Percentiles rank a stretch among this genome's conserved stretches.
Evolutionary conservation across 2,113 vertebrate genomes (phyloP).

Genomic region (Numenius arquata): DNA sequence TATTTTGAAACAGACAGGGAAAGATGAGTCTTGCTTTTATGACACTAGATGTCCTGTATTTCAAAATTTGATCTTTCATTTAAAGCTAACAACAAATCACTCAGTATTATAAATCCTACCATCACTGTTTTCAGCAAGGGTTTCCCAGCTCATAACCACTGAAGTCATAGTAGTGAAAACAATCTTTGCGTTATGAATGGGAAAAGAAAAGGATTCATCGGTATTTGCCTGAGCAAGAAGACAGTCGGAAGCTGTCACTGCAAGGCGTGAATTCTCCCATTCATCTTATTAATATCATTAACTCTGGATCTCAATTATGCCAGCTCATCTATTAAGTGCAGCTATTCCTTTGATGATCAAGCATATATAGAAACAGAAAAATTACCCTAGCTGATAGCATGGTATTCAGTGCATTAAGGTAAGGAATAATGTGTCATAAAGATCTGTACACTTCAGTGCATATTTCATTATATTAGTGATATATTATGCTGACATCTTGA

Average conservation of each 20-base stretch:
- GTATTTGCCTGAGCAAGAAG: background rate
- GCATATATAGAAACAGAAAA: background rate
- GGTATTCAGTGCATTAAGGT: background rate
- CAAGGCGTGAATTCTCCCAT: background rate
- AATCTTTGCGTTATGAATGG: rapidly evolving
- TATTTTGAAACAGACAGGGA: background rate
- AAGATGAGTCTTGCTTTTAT: background rate
- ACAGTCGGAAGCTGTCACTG: background rate
- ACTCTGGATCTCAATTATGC: background rate
- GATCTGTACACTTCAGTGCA: background rate
- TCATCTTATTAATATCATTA: background rate
- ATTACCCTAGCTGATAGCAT: background rate
- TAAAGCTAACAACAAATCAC: background rate
- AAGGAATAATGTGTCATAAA: background rate
- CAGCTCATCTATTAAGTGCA: background rate
- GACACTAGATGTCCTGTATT: rapidly evolving
- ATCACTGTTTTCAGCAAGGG: background rate
- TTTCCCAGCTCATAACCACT: background rate
- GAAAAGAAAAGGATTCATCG: background rate
- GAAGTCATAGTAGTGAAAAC: background rate
- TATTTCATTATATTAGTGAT: background rate
- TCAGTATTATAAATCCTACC: background rate
- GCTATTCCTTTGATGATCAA: background rate
- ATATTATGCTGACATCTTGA: background rate
- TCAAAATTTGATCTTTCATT: background rate